A percentile compares a stretch with the other conserved stretches of the same genome.
Evolutionary conservation across 2,797 vertebrate genomes (phyloP).

Genomic region (Pampus argenteus): DNA sequence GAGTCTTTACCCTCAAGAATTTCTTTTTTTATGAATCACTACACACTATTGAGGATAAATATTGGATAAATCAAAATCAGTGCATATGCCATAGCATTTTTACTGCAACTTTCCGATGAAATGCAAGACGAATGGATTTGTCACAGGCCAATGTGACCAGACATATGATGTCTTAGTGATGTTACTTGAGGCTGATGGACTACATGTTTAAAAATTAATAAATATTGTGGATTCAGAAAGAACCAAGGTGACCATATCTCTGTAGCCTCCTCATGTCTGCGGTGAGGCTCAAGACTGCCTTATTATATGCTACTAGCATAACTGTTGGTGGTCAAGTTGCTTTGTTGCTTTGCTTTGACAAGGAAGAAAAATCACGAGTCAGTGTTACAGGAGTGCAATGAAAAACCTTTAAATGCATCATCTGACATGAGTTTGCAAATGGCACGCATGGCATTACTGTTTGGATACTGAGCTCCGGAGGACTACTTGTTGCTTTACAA

Average conservation of each 20-base stretch:
- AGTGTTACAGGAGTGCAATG: neutral
- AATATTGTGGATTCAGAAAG: too few relatives aligned
- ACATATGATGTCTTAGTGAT: neutral
- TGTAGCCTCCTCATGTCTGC: too few relatives aligned
- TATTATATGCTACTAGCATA: too few relatives aligned
- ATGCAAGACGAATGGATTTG: neutral
- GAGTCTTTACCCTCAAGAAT: neutral
- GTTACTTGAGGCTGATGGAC: too few relatives aligned
- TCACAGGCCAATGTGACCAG: too few relatives aligned
- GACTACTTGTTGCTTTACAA: constrained; percentile 54
- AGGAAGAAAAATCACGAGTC: neutral
- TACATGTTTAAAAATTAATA: too few relatives aligned
- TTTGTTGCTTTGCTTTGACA: too few relatives aligned
- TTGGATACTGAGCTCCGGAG: constrained; percentile 49
- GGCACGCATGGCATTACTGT: constrained; percentile 24
- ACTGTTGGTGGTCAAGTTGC: too few relatives aligned
- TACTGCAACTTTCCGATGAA: neutral
- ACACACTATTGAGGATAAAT: constrained; percentile 2
- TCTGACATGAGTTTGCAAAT: constrained; percentile 22
- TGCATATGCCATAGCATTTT: too few relatives aligned
- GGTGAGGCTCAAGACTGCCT: too few relatives aligned
- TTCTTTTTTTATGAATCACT: constrained; percentile 27
- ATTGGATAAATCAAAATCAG: neutral
- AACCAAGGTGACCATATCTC: too few relatives aligned
- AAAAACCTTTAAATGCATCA: neutral